Evolutionary conservation across 2,113 vertebrate genomes (phyloP).

Genomic region (Myotis yumanensis): DNA sequence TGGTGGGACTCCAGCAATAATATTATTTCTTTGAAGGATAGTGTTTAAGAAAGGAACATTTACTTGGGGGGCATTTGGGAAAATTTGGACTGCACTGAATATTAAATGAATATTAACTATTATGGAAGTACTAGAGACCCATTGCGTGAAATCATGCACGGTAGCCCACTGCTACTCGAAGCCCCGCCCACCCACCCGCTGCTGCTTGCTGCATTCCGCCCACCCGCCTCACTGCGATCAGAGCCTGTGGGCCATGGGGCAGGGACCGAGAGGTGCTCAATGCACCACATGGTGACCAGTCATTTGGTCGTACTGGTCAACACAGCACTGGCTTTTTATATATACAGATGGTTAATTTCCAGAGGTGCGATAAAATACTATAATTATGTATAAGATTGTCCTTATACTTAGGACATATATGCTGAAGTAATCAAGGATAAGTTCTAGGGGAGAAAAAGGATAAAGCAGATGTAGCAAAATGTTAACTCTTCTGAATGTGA

Average conservation of each 20-base stretch:
- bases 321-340: no score
- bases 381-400: background rate
- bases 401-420: background rate
- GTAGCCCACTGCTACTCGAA: no score
- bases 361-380: background rate
- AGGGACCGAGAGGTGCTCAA: no score
- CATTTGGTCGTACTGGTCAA: no score
- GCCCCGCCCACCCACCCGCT: no score
- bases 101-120: background rate
- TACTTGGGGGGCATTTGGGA: background rate
- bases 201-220: no score
- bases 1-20: no score
- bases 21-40: background rate
- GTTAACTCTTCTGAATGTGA: background rate
- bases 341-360: background rate
- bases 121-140: background rate
- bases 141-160: no score
- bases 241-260: no score
- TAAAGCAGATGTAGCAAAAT: background rate
- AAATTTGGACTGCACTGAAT: background rate
- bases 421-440: background rate
- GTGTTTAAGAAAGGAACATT: background rate
- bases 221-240: no score
- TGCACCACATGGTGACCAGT: no score
- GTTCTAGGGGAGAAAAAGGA: background rate